phyloP scores from a whole-genome alignment of 1,140 invertebrate species.

The Aphaenogaster floridana region DNA sequence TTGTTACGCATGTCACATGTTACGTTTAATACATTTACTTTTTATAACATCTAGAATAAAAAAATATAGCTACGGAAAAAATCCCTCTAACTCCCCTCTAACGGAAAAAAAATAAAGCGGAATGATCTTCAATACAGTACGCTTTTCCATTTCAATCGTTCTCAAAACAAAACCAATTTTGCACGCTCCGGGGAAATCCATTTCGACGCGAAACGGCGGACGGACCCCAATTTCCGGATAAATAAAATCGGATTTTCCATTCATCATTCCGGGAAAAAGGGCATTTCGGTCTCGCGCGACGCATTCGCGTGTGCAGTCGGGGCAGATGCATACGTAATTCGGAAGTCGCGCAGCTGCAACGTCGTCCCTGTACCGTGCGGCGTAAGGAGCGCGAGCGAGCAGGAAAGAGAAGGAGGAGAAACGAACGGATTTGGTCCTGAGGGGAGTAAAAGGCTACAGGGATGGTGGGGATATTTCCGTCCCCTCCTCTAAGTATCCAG shows the following conservation, averaged over 20 bases:
- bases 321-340: slow-evolving; percentile 67
- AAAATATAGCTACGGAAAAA: background rate
- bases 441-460: slow-evolving; percentile 9
- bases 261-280: slow-evolving; percentile 3
- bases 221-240: slow-evolving; percentile 40
- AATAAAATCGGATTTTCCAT: slow-evolving; percentile 57
- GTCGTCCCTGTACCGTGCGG: background rate
- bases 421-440: slow-evolving; percentile 9
- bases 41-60: background rate
- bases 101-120: background rate
- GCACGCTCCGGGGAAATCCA: slow-evolving; percentile 24
- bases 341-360: slow-evolving; percentile 36
- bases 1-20: background rate
- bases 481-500: slow-evolving; percentile 8
- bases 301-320: background rate
- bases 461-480: slow-evolving; percentile 36
- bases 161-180: slow-evolving; percentile 49
- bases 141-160: slow-evolving; percentile 52
- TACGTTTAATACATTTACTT: background rate
- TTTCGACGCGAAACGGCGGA: slow-evolving; percentile 28
- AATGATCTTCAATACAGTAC: slow-evolving; percentile 19
- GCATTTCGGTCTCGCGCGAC: background rate
- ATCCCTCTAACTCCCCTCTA: background rate
- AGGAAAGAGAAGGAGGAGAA: background rate
- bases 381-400: slow-evolving; percentile 17